Conservation (phyloP, 2,888 invertebrate species). For the Lasioglossum figueresi region DNA sequence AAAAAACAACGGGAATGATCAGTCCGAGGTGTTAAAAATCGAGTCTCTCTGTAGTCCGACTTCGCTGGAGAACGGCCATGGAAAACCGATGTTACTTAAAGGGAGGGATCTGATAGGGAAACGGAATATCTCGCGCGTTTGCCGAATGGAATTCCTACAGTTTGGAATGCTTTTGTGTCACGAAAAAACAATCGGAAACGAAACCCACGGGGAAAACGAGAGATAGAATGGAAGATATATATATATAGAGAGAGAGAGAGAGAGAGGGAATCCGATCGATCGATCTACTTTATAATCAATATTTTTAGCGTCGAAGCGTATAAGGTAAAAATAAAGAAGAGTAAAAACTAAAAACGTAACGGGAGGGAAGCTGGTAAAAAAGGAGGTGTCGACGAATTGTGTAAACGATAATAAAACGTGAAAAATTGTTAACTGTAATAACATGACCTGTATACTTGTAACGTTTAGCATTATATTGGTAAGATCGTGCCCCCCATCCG, state of each 20-base stretch:
- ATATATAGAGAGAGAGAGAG: too few species aligned
- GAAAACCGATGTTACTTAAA: background rate
- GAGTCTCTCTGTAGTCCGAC: background rate
- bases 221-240: background rate
- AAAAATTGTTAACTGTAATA: conserved; percentile 82
- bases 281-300: conserved; percentile 77
- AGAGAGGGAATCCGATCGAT: conserved; percentile 54
- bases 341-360: conserved; percentile 47
- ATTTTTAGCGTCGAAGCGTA: conserved; percentile 79
- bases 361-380: conserved; percentile 10
- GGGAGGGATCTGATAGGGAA: conserved; percentile 15
- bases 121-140: conserved; percentile 43
- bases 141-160: conserved; percentile 70
- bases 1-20: background rate
- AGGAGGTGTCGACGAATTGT: conserved; percentile 73
- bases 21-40: background rate
- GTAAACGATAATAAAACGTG: conserved; percentile 73
- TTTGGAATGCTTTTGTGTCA: conserved; percentile 67
- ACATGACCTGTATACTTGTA: conserved; percentile 83
- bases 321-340: conserved; percentile 27
- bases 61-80: conserved; percentile 44
- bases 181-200: conserved; percentile 57
- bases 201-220: background rate
- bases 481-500: conserved; percentile 80
- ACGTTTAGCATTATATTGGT: conserved; percentile 83